These are phyloP conservation scores for Idris sp. DNA, from an alignment of 1,140 invertebrate genomes.

Conservation along the genomic window DNA sequence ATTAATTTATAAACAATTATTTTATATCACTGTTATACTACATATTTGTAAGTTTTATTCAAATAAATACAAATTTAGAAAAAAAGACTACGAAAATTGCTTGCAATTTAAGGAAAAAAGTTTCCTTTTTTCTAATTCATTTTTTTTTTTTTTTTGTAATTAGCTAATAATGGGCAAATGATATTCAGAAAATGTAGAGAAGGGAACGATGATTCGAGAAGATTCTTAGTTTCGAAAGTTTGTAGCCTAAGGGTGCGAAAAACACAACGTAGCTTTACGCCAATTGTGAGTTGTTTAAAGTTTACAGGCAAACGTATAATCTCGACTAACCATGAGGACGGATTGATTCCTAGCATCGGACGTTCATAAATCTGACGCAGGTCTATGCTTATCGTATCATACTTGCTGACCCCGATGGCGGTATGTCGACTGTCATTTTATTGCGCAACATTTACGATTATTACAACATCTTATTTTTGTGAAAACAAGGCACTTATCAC, in stretches of 20 bases:
- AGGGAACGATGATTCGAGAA: constrained; percentile 29
- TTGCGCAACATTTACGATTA: constrained; percentile 14
- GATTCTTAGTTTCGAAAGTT: constrained; percentile 43
- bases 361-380: constrained; percentile 65
- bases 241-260: constrained; percentile 60
- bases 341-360: constrained; percentile 71
- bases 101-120: too few relatives aligned
- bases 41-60: too few relatives aligned
- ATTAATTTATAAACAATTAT: too few relatives aligned
- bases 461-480: constrained; percentile 23
- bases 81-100: too few relatives aligned
- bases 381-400: constrained; percentile 65
- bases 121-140: too few relatives aligned
- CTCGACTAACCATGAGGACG: constrained; percentile 63
- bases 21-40: too few relatives aligned
- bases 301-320: constrained; percentile 66
- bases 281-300: constrained; percentile 54
- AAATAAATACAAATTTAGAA: too few relatives aligned
- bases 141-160: too few relatives aligned
- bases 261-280: constrained; percentile 65
- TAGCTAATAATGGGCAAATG: too few relatives aligned
- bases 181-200: constrained; percentile 9
- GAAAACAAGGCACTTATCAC: too few relatives aligned
- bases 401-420: constrained; percentile 30
- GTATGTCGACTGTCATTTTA: constrained; percentile 44